Conservation (phyloP, 2,113 vertebrate genomes). For the Falco punctatus region DNA sequence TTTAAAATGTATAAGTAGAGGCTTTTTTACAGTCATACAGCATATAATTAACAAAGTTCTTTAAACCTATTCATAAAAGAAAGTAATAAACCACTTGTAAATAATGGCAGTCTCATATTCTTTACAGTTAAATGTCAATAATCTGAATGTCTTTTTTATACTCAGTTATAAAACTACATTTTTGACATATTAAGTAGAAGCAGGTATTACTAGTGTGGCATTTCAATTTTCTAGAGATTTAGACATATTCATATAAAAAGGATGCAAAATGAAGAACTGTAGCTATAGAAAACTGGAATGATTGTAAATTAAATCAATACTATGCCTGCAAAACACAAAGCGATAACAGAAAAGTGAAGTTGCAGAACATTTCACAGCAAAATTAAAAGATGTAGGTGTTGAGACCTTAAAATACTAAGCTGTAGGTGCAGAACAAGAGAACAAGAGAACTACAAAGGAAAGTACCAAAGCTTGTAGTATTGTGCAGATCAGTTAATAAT, state of each 20-base stretch:
- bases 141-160: conserved; percentile 67
- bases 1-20: conserved; percentile 70
- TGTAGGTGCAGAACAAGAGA: conserved; percentile 45
- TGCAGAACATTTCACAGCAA: conserved; percentile 58
- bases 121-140: conserved; percentile 73
- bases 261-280: conserved; percentile 61
- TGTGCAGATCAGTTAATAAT: conserved; percentile 29
- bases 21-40: conserved; percentile 45
- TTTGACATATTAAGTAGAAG: conserved; percentile 71
- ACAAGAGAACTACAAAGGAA: conserved; percentile 28
- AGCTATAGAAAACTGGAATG: conserved; percentile 48
- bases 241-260: conserved; percentile 67
- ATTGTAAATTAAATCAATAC: conserved; percentile 67
- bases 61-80: conserved; percentile 72
- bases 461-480: not conserved
- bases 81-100: conserved; percentile 77
- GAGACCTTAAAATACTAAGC: conserved; percentile 69
- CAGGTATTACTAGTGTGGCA: conserved; percentile 56
- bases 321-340: conserved; percentile 63
- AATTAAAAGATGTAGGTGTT: conserved; percentile 67
- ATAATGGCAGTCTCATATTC: conserved; percentile 72
- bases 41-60: conserved; percentile 78
- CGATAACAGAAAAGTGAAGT: conserved; percentile 62
- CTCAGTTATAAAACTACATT: conserved; percentile 55
- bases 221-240: conserved; percentile 69